Percentiles rank a stretch among this genome's conserved stretches.
These are phyloP conservation scores for Gonioctena quinquepunctata DNA, from an alignment of 1,140 invertebrate species.

Conservation along the genomic window DNA sequence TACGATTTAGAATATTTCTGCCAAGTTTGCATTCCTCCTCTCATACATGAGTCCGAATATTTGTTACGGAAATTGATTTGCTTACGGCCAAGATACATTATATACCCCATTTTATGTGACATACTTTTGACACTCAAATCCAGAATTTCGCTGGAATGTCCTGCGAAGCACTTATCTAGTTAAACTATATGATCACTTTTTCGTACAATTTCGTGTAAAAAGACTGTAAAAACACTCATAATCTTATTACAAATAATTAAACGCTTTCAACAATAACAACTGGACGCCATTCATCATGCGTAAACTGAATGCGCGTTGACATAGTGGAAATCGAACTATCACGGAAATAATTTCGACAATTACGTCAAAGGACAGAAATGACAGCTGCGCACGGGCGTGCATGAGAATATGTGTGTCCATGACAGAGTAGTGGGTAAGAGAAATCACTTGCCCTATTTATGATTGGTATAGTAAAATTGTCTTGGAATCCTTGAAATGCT, in stretches of 20 bases:
- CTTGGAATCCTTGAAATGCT: too few species aligned
- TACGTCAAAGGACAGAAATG: too few species aligned
- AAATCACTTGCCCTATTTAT: too few species aligned
- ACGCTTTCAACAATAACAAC: conserved; percentile 58
- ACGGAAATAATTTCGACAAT: conserved; percentile 10
- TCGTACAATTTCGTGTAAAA: conserved; percentile 40
- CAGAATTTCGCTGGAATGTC: conserved; percentile 30
- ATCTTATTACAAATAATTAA: conserved; percentile 55
- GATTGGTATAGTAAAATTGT: too few species aligned
- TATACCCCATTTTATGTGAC: conserved; percentile 57
- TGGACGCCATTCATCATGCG: conserved; percentile 56
- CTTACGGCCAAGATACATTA: conserved; percentile 54
- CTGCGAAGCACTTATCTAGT: conserved; percentile 29
- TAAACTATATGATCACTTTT: conserved; percentile 41
- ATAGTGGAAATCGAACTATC: conserved; percentile 34
- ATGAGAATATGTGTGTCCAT: too few species aligned
- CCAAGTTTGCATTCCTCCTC: conserved; percentile 8
- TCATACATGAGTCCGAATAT: conserved; percentile 30
- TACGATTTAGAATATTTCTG: not conserved
- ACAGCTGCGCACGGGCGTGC: too few species aligned
- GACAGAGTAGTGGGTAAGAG: too few species aligned
- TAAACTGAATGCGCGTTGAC: conserved; percentile 36
- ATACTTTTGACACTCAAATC: conserved; percentile 53
- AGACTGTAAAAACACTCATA: conserved; percentile 53
- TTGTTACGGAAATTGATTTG: conserved; percentile 50